Evolutionary conservation across 2,113 vertebrate genomes (phyloP).

Genomic region (Oostethus manadensis): DNA sequence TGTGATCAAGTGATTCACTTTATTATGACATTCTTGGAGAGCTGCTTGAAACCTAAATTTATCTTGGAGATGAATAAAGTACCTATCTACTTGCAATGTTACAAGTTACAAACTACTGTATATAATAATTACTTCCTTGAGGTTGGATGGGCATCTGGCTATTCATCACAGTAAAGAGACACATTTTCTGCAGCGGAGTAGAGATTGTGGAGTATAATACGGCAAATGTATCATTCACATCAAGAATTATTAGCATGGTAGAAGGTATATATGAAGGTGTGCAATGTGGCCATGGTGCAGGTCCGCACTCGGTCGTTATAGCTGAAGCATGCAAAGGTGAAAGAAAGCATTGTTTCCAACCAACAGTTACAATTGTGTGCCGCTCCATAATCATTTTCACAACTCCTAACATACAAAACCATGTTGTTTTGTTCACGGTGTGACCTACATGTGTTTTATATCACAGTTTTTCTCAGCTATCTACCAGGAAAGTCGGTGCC

Average conservation of each 20-base stretch:
- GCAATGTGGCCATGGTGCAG: not conserved
- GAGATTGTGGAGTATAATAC: not conserved
- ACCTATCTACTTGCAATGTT: no score
- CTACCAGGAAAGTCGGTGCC: constrained; percentile 22
- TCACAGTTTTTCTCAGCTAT: constrained; percentile 19
- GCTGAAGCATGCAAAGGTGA: not conserved
- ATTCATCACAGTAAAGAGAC: no score
- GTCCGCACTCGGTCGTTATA: not conserved
- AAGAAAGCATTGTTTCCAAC: not conserved
- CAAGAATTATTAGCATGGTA: not conserved
- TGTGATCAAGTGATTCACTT: no score
- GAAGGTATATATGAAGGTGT: not conserved
- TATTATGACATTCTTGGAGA: no score
- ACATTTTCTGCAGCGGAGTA: no score
- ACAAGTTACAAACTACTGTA: no score
- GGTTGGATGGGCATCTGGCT: no score
- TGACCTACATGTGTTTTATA: not conserved
- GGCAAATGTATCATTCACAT: not conserved
- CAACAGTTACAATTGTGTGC: not conserved
- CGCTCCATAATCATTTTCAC: not conserved
- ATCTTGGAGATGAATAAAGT: no score
- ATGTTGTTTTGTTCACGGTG: not conserved
- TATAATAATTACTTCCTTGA: no score
- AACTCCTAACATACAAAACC: not conserved
- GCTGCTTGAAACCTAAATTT: no score